Evolutionary conservation across 1,140 invertebrate genomes (phyloP).

Genomic region (Cephus cinctus): DNA sequence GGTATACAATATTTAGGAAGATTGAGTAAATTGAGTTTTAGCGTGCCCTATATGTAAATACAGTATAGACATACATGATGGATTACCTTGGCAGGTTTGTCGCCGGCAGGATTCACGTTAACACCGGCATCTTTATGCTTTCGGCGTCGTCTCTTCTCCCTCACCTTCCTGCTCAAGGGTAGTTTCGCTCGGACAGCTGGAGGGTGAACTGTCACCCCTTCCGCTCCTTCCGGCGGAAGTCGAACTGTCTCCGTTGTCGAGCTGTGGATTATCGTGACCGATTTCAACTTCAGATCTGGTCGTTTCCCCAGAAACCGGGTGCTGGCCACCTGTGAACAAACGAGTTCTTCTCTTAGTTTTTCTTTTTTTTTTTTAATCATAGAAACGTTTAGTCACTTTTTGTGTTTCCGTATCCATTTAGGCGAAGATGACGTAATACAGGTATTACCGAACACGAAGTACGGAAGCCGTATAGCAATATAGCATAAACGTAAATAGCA

Average conservation of each 20-base stretch:
- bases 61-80: too few relatives aligned
- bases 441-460: too few relatives aligned
- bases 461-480: too few relatives aligned
- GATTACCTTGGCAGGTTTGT: slow-evolving; percentile 17
- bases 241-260: slow-evolving; percentile 82
- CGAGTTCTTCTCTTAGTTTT: not conserved
- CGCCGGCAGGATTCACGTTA: not conserved
- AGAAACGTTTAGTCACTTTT: too few relatives aligned
- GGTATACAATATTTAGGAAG: too few relatives aligned
- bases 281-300: slow-evolving; percentile 75
- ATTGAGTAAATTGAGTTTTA: too few relatives aligned
- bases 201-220: slow-evolving; percentile 63
- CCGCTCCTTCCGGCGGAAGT: slow-evolving; percentile 70
- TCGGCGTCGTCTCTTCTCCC: slow-evolving; percentile 53
- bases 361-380: not conserved
- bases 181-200: slow-evolving; percentile 60
- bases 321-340: slow-evolving; percentile 67
- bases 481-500: too few relatives aligned
- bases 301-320: slow-evolving; percentile 75
- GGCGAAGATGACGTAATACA: too few relatives aligned
- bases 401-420: too few relatives aligned
- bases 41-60: too few relatives aligned
- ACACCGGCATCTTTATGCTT: slow-evolving; percentile 40
- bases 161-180: slow-evolving; percentile 59
- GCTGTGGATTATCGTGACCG: slow-evolving; percentile 82